These are phyloP conservation scores for Gisinianus flammeolus DNA, from an alignment of 2,888 invertebrate genomes.

Conservation along the genomic window DNA sequence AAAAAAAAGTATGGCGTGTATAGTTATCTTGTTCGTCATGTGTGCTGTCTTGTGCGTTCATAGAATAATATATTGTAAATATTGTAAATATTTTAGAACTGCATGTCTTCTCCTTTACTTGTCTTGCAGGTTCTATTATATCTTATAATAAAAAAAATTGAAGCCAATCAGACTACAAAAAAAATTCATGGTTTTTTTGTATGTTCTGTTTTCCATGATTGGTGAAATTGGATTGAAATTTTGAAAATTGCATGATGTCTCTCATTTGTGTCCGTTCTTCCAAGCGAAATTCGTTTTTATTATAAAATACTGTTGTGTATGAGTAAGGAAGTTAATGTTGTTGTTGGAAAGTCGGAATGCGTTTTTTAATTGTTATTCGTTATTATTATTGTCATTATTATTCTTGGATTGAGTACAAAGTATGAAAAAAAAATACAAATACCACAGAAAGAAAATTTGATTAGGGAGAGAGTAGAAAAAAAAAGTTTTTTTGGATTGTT, in stretches of 20 bases:
- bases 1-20: not conserved
- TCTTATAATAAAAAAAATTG: no score
- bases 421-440: not conserved
- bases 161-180: no score
- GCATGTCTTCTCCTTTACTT: constrained; percentile 14
- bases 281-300: not conserved
- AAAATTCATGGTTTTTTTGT: constrained; percentile 12
- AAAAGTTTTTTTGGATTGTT: not conserved
- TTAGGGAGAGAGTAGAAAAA: constrained; percentile 33
- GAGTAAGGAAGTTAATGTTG: not conserved
- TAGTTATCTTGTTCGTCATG: not conserved
- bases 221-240: no score
- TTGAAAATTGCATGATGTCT: no score
- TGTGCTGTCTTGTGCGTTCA: constrained; percentile 38
- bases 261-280: no score
- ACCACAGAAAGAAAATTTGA: constrained; percentile 7
- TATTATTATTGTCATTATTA: not conserved
- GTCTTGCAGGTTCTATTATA: no score
- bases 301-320: not conserved
- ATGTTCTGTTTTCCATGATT: constrained; percentile 20
- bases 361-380: not conserved
- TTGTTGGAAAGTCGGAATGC: constrained; percentile 9
- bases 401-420: not conserved
- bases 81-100: not conserved
- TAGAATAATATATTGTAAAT: not conserved